A percentile compares a stretch with the other conserved stretches of the same genome.
These are phyloP conservation scores for Lacerta viridis DNA, from an alignment of 2,797 vertebrate genomes.

Conservation along the genomic window DNA sequence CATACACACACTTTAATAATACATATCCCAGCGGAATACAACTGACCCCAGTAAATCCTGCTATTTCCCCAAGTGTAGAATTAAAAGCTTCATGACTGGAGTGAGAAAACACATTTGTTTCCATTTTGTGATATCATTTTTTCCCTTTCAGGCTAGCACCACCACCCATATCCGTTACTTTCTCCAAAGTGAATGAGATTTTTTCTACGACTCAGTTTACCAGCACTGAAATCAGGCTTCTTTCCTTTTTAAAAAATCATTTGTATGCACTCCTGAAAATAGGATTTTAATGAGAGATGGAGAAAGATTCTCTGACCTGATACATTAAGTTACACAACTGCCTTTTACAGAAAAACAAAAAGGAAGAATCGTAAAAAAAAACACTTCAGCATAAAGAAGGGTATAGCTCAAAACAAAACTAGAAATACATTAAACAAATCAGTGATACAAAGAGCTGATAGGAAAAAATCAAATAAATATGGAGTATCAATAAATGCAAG, in stretches of 20 bases:
- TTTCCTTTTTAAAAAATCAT: conserved; percentile 19
- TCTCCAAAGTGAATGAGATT: conserved; percentile 38
- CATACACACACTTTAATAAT: conserved; percentile 74
- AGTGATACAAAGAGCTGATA: neutral
- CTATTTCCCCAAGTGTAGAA: conserved; percentile 71
- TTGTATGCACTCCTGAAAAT: conserved; percentile 9
- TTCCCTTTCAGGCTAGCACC: conserved; percentile 48
- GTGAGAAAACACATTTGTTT: conserved; percentile 69
- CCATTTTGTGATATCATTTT: conserved; percentile 70
- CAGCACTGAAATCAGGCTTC: neutral
- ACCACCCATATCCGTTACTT: conserved; percentile 36
- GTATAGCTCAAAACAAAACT: neutral
- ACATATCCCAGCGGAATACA: conserved; percentile 69
- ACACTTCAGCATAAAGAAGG: neutral
- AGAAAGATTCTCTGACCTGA: neutral
- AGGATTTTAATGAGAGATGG: neutral
- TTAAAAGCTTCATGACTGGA: conserved; percentile 72
- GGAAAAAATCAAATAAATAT: too few species aligned
- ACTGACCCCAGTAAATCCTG: conserved; percentile 73
- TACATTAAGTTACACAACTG: conserved; percentile 1
- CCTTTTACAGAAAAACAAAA: neutral
- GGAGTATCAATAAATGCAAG: neutral
- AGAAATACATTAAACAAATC: neutral
- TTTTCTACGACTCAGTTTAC: conserved; percentile 3
- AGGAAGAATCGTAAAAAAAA: neutral